A percentile compares a stretch with the other conserved stretches of the same genome.
phyloP scores from a whole-genome alignment of 1,140 invertebrate genomes.

The Euglossa dilemma region DNA sequence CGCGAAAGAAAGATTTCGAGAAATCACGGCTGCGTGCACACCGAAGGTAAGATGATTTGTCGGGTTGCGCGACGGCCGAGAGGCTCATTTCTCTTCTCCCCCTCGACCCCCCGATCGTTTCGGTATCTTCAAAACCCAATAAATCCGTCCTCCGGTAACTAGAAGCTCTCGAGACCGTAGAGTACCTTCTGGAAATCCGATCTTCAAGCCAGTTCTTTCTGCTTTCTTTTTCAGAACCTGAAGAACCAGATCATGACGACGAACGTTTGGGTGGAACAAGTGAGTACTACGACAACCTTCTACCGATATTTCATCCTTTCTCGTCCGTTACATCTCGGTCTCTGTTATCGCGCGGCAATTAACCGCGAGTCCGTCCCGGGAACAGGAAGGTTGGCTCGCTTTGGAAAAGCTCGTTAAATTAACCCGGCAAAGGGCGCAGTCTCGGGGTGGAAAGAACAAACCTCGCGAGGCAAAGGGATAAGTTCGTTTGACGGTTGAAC shows the following conservation, averaged over 20 bases:
- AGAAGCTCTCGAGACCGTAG: conserved; percentile 41
- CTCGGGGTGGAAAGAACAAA: neutral
- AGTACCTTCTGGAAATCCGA: conserved; percentile 41
- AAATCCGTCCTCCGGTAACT: conserved; percentile 52
- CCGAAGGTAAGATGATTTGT: conserved; percentile 48
- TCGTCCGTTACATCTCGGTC: neutral
- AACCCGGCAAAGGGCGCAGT: neutral
- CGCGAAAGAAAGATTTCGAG: too few species aligned
- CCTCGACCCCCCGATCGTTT: conserved; percentile 6
- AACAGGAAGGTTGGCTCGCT: too few species aligned
- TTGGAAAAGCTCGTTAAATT: neutral
- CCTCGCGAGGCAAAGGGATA: neutral
- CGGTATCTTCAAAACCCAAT: conserved; percentile 56
- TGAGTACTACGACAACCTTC: conserved; percentile 81
- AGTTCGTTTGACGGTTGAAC: neutral
- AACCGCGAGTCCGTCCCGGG: too few species aligned
- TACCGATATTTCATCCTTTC: neutral
- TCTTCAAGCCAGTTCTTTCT: conserved; percentile 59
- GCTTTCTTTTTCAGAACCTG: conserved; percentile 91
- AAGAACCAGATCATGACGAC: conserved; percentile 99
- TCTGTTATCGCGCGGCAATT: too few species aligned
- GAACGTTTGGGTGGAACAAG: conserved; percentile 98
- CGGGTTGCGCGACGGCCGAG: conserved; percentile 22
- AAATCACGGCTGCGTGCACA: neutral
- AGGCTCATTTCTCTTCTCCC: conserved; percentile 25